Percentiles rank a stretch among this genome's conserved stretches.
These are phyloP conservation scores for Gobio occitaniae DNA, from an alignment of 2,797 vertebrate genomes.

Conservation along the genomic window DNA sequence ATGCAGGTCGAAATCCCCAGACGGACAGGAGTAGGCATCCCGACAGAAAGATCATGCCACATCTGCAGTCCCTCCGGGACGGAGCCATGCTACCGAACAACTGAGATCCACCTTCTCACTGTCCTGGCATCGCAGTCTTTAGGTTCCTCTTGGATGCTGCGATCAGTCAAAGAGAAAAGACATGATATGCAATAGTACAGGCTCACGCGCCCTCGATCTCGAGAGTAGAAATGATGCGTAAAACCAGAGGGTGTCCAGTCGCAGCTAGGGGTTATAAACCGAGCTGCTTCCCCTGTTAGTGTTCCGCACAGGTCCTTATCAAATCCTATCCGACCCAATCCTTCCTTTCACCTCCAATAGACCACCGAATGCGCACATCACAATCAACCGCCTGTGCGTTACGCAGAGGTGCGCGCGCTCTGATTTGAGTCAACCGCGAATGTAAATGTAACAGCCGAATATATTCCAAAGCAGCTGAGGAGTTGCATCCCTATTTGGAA, in stretches of 20 bases:
- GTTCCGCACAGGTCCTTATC: constrained; percentile 52
- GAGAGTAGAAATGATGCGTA: constrained; percentile 51
- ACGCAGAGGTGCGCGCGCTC: constrained; percentile 41
- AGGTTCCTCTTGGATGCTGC: constrained; percentile 69
- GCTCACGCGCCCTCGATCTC: constrained; percentile 43
- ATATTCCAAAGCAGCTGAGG: constrained; percentile 70
- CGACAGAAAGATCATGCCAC: constrained; percentile 78
- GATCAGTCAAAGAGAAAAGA: constrained; percentile 55
- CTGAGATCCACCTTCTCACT: constrained; percentile 69
- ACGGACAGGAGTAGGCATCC: constrained; percentile 80
- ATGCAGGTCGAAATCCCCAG: constrained; percentile 70
- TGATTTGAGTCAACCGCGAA: constrained; percentile 64
- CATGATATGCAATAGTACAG: constrained; percentile 32
- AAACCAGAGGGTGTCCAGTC: constrained; percentile 45
- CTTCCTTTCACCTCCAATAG: constrained; percentile 59
- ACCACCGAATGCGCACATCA: constrained; percentile 57
- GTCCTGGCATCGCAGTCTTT: constrained; percentile 74
- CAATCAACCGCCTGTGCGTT: constrained; percentile 61
- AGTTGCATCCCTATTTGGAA: constrained; percentile 52
- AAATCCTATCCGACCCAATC: constrained; percentile 61
- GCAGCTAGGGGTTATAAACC: constrained; percentile 49
- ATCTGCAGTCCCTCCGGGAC: constrained; percentile 79
- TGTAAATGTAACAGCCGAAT: constrained; percentile 73
- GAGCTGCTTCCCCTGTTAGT: constrained; percentile 43
- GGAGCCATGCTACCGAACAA: constrained; percentile 80